Evolutionary conservation across 1,140 invertebrate species (phyloP).

Genomic region (Leucophenga varia): DNA sequence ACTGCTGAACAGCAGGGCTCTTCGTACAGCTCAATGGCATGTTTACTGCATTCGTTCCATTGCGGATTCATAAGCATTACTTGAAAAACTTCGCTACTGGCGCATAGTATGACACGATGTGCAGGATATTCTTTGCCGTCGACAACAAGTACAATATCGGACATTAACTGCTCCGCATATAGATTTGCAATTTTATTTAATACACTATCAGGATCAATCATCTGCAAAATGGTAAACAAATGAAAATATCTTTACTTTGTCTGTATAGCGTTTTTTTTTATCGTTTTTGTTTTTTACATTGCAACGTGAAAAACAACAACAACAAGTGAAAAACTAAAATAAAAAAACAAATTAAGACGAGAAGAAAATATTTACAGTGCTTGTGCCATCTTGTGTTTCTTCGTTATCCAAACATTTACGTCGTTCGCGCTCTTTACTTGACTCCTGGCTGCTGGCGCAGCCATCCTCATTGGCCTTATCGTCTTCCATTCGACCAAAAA

Average conservation of each 20-base stretch:
- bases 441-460: no score
- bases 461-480: no score
- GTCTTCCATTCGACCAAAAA: no score
- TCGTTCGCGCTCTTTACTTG: constrained; percentile 15
- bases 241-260: not conserved
- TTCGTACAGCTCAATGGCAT: constrained; percentile 80
- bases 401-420: constrained; percentile 39
- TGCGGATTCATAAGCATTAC: constrained; percentile 93
- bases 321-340: no score
- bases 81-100: constrained; percentile 94
- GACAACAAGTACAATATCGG: constrained; percentile 81
- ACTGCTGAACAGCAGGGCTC: constrained; percentile 79
- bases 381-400: constrained; percentile 35
- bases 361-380: constrained; percentile 42
- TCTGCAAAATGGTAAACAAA: constrained; percentile 56
- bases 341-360: no score
- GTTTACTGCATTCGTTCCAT: constrained; percentile 88
- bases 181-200: constrained; percentile 78
- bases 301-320: no score
- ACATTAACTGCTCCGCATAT: constrained; percentile 82
- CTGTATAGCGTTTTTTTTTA: not conserved
- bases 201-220: constrained; percentile 79
- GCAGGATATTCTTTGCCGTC: constrained; percentile 80
- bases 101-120: constrained; percentile 89
- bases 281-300: not conserved